Evolutionary conservation across 2,797 vertebrate genomes (phyloP).

Genomic region (Orestias chungarensis): DNA sequence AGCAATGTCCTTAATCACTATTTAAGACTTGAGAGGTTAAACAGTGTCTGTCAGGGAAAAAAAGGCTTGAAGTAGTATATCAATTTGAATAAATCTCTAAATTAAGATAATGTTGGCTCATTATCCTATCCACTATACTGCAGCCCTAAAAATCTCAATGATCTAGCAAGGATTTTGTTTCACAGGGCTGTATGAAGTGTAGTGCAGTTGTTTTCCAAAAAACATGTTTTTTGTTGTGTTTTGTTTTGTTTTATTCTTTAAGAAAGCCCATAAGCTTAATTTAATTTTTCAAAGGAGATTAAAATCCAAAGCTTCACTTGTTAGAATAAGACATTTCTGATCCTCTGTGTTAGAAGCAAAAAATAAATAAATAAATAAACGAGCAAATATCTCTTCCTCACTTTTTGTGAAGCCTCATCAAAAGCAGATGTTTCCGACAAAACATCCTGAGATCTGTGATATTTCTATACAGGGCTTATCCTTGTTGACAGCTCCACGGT

Average conservation of each 20-base stretch:
- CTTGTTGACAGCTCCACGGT: slow-evolving; percentile 38
- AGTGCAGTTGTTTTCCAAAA: too few relatives aligned
- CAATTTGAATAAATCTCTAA: neutral
- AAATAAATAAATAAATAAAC: slow-evolving; percentile 23
- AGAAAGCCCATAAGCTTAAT: slow-evolving; percentile 42
- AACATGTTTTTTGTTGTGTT: too few relatives aligned
- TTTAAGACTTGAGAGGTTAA: neutral
- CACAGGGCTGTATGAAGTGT: slow-evolving; percentile 7
- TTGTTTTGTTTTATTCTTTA: slow-evolving; percentile 9
- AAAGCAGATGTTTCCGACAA: slow-evolving; percentile 66
- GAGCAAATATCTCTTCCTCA: slow-evolving; percentile 47
- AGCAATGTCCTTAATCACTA: neutral
- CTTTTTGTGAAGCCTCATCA: slow-evolving; percentile 51
- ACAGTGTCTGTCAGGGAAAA: neutral
- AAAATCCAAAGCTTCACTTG: slow-evolving; percentile 59
- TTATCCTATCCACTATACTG: slow-evolving; percentile 6
- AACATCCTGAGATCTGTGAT: slow-evolving; percentile 36
- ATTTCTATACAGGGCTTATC: slow-evolving; percentile 27
- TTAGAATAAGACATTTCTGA: slow-evolving; percentile 51
- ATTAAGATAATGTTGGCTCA: neutral
- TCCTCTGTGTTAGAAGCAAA: slow-evolving; percentile 51
- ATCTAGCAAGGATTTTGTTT: neutral
- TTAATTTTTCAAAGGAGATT: slow-evolving; percentile 55
- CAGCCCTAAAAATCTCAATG: neutral
- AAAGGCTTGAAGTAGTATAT: neutral